Evolutionary conservation across 2,888 invertebrate genomes (phyloP), one percentile per base, ranked within the genome.

Genomic region (Torymus texanus): DNA sequence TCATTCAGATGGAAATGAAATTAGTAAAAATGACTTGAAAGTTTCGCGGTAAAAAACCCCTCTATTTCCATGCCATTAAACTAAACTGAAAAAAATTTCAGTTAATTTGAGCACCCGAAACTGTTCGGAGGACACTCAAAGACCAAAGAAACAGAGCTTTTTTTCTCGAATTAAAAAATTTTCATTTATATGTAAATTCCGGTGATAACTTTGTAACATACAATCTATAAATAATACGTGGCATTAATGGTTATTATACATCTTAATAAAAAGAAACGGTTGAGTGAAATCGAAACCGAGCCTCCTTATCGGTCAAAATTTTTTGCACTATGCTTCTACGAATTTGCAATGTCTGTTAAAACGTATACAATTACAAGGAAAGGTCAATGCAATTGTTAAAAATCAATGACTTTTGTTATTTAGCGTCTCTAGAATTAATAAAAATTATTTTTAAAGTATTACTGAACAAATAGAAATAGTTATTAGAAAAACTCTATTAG

Each of bases 161-260:
- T 71, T 71, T 50, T 68, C n/a, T 16, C 18, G 16, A n/a, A 24
- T 4, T 29, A 55, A 68, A 56, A 50, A 71, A 50, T 59, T 41
- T 59, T 71, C 59, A 50, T 71, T 59, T 71, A 59, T 18, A 71
- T 71, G 71, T 21, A 59, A 71, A 71, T 71, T 50, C 13, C 18
- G 2, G 70, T 50, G 70, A 59, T 70, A 70, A 70, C 70, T 70
- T 70, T 41, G 24, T 13, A 70, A 18, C 50, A 59, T 58, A 67
- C 55, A 24, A 8, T 59, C 70, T 58, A 70, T 18, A 59, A 58
- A 70, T 58, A 58, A 59, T 18, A 50, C 18, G 29, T 59, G 41
- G 50, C 63, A 63, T 63, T 63, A 50, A 63, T 50, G 63, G 11
- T 63, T 63, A 63, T 63, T 63, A 63, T 63, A 63, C 16, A 50